phyloP scores from a whole-genome alignment of 2,113 vertebrate species.

The Rhinolophus ferrumequinum region DNA sequence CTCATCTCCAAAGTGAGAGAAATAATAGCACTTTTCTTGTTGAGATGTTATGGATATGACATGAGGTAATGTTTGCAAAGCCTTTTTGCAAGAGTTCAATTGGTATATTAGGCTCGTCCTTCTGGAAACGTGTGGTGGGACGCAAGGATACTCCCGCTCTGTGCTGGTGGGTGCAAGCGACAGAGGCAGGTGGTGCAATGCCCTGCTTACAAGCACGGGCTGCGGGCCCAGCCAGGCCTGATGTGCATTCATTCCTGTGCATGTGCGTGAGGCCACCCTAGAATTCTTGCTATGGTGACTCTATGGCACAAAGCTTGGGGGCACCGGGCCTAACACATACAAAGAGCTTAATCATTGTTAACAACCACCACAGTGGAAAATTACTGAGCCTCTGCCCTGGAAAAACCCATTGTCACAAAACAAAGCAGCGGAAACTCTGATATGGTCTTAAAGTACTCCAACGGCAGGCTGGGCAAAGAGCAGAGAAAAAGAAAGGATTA shows the following conservation, averaged over 20 bases:
- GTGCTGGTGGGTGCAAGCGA: not conserved
- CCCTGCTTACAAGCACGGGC: rapidly evolving
- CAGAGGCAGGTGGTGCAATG: rapidly evolving
- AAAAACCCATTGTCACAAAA: rapidly evolving
- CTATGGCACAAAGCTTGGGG: rapidly evolving
- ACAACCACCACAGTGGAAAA: rapidly evolving
- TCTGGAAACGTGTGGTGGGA: too few relatives aligned
- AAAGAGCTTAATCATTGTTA: not conserved
- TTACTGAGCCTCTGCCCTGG: too few relatives aligned
- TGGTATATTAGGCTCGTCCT: not conserved
- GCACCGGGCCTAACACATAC: too few relatives aligned
- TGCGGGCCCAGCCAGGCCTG: rapidly evolving
- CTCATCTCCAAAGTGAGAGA: not conserved
- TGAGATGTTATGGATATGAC: not conserved
- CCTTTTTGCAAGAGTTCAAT: not conserved
- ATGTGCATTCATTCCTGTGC: rapidly evolving
- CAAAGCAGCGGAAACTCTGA: not conserved
- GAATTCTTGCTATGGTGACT: not conserved
- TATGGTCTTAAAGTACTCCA: not conserved
- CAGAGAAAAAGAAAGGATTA: not conserved
- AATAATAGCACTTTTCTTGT: not conserved
- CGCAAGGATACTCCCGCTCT: rapidly evolving
- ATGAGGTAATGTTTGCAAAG: not conserved
- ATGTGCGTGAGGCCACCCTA: rapidly evolving
- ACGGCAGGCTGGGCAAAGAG: not conserved